These are phyloP conservation scores for Malthinus seriepunctatus DNA, from an alignment of 2,888 invertebrate genomes.

Conservation along the genomic window DNA sequence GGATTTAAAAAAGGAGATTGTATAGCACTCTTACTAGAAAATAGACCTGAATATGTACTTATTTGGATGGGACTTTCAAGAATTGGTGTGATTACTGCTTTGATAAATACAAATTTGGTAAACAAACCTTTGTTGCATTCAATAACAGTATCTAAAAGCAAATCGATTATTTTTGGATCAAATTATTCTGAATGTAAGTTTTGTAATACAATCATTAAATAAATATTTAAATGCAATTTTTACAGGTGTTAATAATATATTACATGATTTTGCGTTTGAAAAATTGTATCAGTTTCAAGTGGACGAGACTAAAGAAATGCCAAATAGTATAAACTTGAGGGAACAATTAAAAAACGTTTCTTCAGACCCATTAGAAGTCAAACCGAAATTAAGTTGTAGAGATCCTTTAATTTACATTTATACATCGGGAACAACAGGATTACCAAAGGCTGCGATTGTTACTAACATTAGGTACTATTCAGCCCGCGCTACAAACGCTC, in stretches of 20 bases:
- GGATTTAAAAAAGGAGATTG: conserved; percentile 84
- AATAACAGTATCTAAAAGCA: conserved; percentile 76
- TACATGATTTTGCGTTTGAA: conserved; percentile 26
- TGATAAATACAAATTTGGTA: conserved; percentile 89
- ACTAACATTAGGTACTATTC: conserved; percentile 84
- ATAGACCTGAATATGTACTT: conserved; percentile 83
- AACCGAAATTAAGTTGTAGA: conserved; percentile 45
- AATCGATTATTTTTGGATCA: conserved; percentile 76
- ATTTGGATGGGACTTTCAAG: conserved; percentile 93
- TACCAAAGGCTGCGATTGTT: conserved; percentile 95
- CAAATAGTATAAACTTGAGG: conserved; percentile 33
- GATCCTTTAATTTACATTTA: conserved; percentile 86
- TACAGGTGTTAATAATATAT: conserved; percentile 16
- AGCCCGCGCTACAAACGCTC: too few relatives aligned
- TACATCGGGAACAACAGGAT: conserved; percentile 95
- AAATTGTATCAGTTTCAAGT: conserved; percentile 49
- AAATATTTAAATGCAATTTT: background rate
- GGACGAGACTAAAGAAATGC: conserved; percentile 8
- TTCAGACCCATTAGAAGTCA: background rate
- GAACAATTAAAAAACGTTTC: conserved; percentile 31
- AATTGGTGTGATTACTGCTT: conserved; percentile 80
- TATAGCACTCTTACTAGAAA: conserved; percentile 87
- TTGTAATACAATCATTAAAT: background rate
- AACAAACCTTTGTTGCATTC: conserved; percentile 82
- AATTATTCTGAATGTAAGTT: conserved; percentile 54